Evolutionary conservation across 2,888 invertebrate genomes (phyloP), one percentile per base, ranked within the genome.

Genomic region (Herminia tarsipennalis): DNA sequence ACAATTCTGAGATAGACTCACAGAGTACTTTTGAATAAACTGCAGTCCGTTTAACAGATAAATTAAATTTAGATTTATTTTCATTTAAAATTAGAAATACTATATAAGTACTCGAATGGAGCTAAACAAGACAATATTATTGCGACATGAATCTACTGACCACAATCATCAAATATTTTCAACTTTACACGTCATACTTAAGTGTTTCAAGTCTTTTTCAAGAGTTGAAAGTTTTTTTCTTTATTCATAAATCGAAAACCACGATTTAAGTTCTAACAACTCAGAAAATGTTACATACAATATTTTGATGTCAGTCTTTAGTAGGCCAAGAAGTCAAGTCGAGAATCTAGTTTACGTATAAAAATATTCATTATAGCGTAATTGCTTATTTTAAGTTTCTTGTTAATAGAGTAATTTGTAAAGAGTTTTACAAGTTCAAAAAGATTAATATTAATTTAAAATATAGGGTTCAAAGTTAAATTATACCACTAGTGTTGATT

Each of bases 191-290:
- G 56, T 64, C 52, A 49, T 56, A 58, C 46, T 59, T 56, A 44
- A 57, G 53, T 60, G 51, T 67, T 69, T 57, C 30, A 36, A 56
- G 55, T 50, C 41, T 55, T 56, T 63, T 52, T 46, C 44, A 33
- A 63, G 44, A 49, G 47, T 46, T 40, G 34, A 50, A 49, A 52
- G 48, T 52, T 52, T 58, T 61, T 70, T 70, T 66, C 70, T 70
- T 72, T 72, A 70, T 70, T 69, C 67, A 70, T 68, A 42, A 21
- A 30, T 45, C 53, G 59, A 57, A 60, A 54, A 52, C 52, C 59
- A 36, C 34, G 36, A 50, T 45, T 35, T 25, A 22, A 32, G 30
- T 44, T 24, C 25, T 39, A 22, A 62, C 44, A 40, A 46, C 40
- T 46, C 40, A 20, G 14, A 10, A 20, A 34, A 22, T 38, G 32